Conservation (phyloP, 2,113 vertebrate species). For the Cyprinodon brontotheroides region DNA sequence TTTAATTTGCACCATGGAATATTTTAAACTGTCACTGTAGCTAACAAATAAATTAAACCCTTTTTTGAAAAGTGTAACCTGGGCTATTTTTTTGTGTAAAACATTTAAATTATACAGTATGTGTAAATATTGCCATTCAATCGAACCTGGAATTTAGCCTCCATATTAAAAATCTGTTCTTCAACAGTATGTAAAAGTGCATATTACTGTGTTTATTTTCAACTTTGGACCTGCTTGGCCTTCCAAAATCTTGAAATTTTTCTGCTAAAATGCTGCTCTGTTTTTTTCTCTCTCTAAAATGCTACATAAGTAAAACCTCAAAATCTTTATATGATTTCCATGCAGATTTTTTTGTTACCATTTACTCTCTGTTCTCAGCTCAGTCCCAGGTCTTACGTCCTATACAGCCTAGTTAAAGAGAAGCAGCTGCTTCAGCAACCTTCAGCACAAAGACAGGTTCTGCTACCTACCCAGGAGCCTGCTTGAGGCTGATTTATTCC, state of each 20-base stretch:
- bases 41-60: not conserved
- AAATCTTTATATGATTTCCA: not conserved
- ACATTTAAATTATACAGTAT: not conserved
- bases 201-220: not conserved
- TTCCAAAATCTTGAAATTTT: not conserved
- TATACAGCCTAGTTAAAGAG: conserved; percentile 12
- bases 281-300: not conserved
- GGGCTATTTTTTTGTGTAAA: not conserved
- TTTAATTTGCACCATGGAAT: not conserved
- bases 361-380: conserved; percentile 2
- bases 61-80: not conserved
- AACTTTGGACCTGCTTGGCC: no score
- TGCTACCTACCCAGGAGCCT: conserved; percentile 8
- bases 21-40: not conserved
- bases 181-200: not conserved
- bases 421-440: conserved; percentile 20
- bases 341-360: not conserved
- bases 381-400: not conserved
- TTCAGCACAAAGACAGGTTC: conserved; percentile 17
- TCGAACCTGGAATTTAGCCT: not conserved
- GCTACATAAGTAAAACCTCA: not conserved
- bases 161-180: not conserved
- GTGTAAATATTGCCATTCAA: no score
- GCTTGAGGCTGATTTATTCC: conserved; percentile 35
- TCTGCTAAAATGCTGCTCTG: not conserved